phyloP scores from a whole-genome alignment of 1,140 invertebrate species.

The Aphelinus atriplicis region DNA sequence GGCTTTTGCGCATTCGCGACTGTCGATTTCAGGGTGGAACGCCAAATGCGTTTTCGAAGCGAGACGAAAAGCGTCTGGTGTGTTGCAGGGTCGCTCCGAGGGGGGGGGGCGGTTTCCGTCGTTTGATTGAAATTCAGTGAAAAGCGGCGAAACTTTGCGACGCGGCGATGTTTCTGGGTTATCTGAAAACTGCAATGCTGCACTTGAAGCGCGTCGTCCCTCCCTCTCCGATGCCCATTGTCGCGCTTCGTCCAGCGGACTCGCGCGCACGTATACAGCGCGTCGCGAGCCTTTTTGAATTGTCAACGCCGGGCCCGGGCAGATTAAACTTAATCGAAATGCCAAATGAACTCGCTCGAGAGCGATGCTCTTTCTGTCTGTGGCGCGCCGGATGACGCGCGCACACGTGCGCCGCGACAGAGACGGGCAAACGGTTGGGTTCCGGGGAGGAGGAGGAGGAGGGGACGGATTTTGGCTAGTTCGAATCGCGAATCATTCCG shows the following conservation, averaged over 20 bases:
- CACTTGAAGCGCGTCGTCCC: constrained; percentile 23
- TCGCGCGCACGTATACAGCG: background rate
- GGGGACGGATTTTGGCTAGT: too few species aligned
- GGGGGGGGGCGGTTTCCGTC: constrained; percentile 9
- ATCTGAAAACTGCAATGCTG: constrained; percentile 27
- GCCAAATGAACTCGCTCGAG: background rate
- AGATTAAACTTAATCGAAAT: constrained; percentile 30
- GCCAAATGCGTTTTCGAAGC: constrained; percentile 9
- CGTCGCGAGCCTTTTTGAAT: constrained; percentile 13
- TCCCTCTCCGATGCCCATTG: background rate
- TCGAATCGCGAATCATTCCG: too few species aligned
- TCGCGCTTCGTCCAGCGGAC: constrained; percentile 2
- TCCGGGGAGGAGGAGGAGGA: too few species aligned
- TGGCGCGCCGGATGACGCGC: too few species aligned
- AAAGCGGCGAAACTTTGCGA: constrained; percentile 16
- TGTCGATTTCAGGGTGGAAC: constrained; percentile 3
- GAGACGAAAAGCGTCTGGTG: background rate
- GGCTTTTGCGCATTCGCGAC: background rate
- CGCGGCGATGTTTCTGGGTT: constrained; percentile 25
- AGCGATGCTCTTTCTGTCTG: too few species aligned
- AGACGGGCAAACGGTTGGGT: too few species aligned
- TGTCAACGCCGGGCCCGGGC: background rate
- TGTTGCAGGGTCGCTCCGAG: background rate
- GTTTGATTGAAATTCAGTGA: constrained; percentile 38
- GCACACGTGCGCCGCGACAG: too few species aligned